phyloP scores from a whole-genome alignment of 2,797 vertebrate genomes.

The Microctenopoma steveboyesi region DNA sequence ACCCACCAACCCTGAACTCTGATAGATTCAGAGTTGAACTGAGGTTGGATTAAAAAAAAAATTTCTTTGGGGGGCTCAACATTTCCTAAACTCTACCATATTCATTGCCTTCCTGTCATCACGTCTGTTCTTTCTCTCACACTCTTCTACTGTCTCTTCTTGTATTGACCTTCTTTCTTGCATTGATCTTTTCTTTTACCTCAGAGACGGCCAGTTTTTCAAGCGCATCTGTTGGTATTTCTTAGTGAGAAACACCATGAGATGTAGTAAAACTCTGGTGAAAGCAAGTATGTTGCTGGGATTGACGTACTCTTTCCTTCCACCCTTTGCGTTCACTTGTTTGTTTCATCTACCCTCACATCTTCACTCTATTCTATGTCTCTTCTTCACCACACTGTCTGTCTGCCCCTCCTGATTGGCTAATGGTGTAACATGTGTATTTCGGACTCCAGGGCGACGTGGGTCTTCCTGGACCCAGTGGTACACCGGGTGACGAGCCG shows the following conservation, averaged over 20 bases:
- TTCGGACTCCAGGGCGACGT: slow-evolving; percentile 82
- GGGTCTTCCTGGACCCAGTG: slow-evolving; percentile 81
- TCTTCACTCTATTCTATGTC: slow-evolving; percentile 6
- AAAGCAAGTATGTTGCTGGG: neutral
- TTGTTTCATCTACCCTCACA: neutral
- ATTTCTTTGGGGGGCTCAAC: neutral
- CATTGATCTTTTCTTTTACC: neutral
- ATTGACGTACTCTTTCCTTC: neutral
- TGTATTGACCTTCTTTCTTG: neutral
- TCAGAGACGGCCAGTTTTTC: neutral
- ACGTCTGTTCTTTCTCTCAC: neutral
- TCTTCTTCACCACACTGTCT: slow-evolving; percentile 7
- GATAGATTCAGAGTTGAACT: slow-evolving; percentile 23
- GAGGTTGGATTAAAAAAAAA: slow-evolving; percentile 22
- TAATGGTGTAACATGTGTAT: slow-evolving; percentile 79
- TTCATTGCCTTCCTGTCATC: slow-evolving; percentile 13
- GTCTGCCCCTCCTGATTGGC: slow-evolving; percentile 43
- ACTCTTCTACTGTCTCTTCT: neutral
- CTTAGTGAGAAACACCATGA: neutral
- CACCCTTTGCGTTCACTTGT: neutral
- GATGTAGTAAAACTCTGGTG: no score
- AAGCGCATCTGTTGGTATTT: neutral
- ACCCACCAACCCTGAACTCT: slow-evolving; percentile 13
- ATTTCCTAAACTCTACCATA: slow-evolving; percentile 2
- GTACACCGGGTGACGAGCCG: slow-evolving; percentile 75